A percentile compares a stretch with the other conserved stretches of the same genome.
phyloP scores from a whole-genome alignment of 2,888 invertebrate genomes.

The Scaptomyza reducta region DNA sequence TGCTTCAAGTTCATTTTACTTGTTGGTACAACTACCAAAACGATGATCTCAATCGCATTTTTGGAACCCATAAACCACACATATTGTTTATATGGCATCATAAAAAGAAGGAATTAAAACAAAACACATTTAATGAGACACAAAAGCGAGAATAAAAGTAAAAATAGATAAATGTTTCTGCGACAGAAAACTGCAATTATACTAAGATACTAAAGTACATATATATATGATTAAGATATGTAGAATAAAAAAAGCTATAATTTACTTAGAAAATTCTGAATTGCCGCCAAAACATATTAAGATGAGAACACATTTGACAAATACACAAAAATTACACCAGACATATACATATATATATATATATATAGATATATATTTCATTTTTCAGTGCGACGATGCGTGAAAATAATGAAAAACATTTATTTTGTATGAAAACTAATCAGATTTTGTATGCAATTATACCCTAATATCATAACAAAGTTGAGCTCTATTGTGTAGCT shows the following conservation, averaged over 20 bases:
- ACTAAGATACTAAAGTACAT: neutral
- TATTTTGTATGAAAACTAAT: slow-evolving; percentile 27
- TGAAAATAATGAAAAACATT: slow-evolving; percentile 48
- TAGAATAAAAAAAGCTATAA: slow-evolving; percentile 19
- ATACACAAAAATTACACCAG: neutral
- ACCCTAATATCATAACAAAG: slow-evolving; percentile 1
- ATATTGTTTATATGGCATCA: slow-evolving; percentile 24
- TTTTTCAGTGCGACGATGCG: slow-evolving; percentile 44
- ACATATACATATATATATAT: neutral
- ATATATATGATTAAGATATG: neutral
- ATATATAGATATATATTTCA: neutral
- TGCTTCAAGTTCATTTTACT: slow-evolving; percentile 5
- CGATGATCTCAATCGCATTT: slow-evolving; percentile 30
- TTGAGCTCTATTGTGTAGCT: slow-evolving; percentile 50
- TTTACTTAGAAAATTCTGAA: slow-evolving; percentile 24
- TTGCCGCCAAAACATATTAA: slow-evolving; percentile 39
- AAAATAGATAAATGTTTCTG: slow-evolving; percentile 17
- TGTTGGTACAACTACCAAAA: slow-evolving; percentile 3
- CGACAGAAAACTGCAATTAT: slow-evolving; percentile 9
- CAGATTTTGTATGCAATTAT: neutral
- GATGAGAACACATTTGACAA: slow-evolving; percentile 4
- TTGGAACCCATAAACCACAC: slow-evolving; percentile 18
- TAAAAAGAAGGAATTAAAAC: neutral
- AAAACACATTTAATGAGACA: neutral
- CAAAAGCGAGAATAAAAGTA: slow-evolving; percentile 2